Evolutionary conservation across 1,140 invertebrate species (phyloP).

Genomic region (Chironomus striatipennis): DNA sequence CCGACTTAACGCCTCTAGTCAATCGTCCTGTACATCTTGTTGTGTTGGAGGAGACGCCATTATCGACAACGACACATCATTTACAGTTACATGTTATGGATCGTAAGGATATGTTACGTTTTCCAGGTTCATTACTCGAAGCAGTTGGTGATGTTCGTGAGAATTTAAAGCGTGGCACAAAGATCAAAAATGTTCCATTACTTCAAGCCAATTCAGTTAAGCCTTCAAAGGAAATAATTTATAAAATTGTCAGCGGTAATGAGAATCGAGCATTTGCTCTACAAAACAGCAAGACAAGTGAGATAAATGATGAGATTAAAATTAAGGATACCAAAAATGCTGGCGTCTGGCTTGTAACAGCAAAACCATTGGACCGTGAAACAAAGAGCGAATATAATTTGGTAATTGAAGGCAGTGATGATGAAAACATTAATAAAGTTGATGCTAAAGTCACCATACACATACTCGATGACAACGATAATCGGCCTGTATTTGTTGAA

Average conservation of each 20-base stretch:
- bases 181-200: constrained; percentile 56
- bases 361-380: constrained; percentile 64
- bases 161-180: constrained; percentile 59
- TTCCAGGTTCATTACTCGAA: constrained; percentile 50
- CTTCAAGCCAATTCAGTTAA: constrained; percentile 49
- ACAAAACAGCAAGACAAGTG: constrained; percentile 47
- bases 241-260: constrained; percentile 66
- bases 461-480: constrained; percentile 83
- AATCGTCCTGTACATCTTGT: constrained; percentile 69
- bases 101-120: constrained; percentile 66
- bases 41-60: constrained; percentile 68
- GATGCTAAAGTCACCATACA: constrained; percentile 60
- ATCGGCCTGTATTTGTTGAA: constrained; percentile 71
- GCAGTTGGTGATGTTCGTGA: constrained; percentile 61
- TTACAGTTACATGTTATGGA: constrained; percentile 75
- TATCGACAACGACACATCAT: constrained; percentile 67
- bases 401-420: constrained; percentile 64
- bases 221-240: constrained; percentile 56
- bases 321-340: constrained; percentile 46
- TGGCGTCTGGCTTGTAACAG: constrained; percentile 61
- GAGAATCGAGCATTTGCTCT: constrained; percentile 60
- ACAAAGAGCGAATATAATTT: constrained; percentile 56
- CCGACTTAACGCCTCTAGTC: constrained; percentile 68
- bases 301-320: constrained; percentile 47
- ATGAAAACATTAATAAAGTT: constrained; percentile 61